Evolutionary conservation across 2,888 invertebrate genomes (phyloP).

Genomic region (Callinectes sapidus): DNA sequence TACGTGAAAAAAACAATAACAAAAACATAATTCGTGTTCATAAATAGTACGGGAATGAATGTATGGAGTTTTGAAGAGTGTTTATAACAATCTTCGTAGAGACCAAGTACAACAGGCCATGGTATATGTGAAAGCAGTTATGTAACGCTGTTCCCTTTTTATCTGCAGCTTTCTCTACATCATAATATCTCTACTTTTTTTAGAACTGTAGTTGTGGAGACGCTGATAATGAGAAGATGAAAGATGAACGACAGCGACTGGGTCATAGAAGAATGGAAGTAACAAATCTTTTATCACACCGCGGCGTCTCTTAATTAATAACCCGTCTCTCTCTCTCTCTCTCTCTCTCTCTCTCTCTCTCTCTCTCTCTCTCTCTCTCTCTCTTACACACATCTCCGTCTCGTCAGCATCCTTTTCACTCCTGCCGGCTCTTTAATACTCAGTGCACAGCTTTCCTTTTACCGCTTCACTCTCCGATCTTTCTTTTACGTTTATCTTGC

Average conservation of each 20-base stretch:
- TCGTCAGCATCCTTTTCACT: not conserved
- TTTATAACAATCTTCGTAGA: too few relatives aligned
- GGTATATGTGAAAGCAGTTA: too few relatives aligned
- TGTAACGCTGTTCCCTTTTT: too few relatives aligned
- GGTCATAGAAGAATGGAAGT: not conserved
- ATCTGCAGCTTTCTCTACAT: too few relatives aligned
- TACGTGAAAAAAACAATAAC: too few relatives aligned
- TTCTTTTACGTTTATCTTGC: not conserved
- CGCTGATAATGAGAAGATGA: not conserved
- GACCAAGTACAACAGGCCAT: too few relatives aligned
- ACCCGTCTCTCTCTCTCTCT: conserved; percentile 1
- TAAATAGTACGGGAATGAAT: too few relatives aligned
- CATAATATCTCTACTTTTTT: too few relatives aligned
- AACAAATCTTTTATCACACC: too few relatives aligned
- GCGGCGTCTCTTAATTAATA: not conserved
- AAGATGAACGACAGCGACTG: not conserved
- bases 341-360: conserved; percentile 44
- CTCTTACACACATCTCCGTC: conserved; percentile 6
- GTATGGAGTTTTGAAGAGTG: too few relatives aligned
- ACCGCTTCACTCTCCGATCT: not conserved
- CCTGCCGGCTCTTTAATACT: not conserved
- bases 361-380: conserved; percentile 44
- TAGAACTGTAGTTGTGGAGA: too few relatives aligned
- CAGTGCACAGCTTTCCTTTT: not conserved
- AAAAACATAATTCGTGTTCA: too few relatives aligned